Percentiles rank a stretch among this genome's conserved stretches.
These are phyloP conservation scores for Rhinolophus ferrumequinum DNA, from an alignment of 2,113 vertebrate species.

Conservation along the genomic window DNA sequence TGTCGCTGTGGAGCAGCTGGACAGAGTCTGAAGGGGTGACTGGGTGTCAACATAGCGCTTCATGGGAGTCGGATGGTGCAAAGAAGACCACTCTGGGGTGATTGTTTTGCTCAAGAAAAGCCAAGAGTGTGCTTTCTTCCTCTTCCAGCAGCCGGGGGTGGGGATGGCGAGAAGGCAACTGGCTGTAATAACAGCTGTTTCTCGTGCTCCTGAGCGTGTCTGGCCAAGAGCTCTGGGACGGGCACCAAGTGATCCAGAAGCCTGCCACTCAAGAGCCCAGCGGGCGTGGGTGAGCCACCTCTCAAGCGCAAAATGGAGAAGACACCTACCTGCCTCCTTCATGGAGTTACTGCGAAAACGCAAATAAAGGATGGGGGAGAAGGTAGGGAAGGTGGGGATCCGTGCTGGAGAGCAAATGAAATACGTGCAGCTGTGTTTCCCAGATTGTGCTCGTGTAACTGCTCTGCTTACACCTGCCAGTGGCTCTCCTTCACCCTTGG, in stretches of 20 bases:
- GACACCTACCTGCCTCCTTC: neutral
- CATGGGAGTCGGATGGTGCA: neutral
- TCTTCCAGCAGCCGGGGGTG: neutral
- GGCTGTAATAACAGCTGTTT: neutral
- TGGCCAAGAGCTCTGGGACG: neutral
- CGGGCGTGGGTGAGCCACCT: neutral
- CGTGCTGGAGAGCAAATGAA: neutral
- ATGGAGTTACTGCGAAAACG: neutral
- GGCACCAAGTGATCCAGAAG: no score
- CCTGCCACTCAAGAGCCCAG: neutral
- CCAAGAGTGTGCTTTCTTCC: neutral
- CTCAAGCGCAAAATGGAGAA: neutral
- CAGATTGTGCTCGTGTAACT: neutral
- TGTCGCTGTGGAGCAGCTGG: neutral
- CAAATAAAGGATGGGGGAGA: neutral
- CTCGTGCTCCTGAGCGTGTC: neutral
- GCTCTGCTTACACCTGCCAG: neutral
- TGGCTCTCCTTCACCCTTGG: neutral
- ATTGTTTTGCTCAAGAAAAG: neutral
- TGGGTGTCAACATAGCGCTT: neutral
- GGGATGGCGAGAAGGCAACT: fast-evolving
- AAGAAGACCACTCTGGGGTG: neutral
- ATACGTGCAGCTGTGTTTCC: neutral
- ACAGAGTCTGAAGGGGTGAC: neutral
- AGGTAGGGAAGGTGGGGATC: neutral